Evolutionary conservation across 2,888 invertebrate species (phyloP).

Genomic region (Cheilosia soror): DNA sequence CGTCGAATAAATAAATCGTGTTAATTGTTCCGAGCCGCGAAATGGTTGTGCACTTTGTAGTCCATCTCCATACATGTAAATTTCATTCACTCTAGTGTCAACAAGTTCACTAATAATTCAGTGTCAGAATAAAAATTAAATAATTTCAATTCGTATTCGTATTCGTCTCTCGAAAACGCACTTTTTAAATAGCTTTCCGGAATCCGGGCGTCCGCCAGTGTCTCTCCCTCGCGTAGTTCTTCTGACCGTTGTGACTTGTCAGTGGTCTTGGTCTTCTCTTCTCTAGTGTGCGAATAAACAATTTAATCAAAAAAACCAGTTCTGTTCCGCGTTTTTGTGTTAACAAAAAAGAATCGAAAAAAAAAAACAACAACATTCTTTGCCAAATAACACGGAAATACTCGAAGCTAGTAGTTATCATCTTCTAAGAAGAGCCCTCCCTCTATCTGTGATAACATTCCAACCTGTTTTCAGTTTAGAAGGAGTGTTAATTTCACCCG

Average conservation of each 20-base stretch:
- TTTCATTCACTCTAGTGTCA: slow-evolving; percentile 21
- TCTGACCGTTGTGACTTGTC: neutral
- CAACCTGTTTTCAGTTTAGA: slow-evolving; percentile 22
- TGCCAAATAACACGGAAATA: slow-evolving; percentile 25
- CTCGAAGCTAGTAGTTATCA: neutral
- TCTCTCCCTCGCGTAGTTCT: slow-evolving; percentile 8
- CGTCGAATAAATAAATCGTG: slow-evolving; percentile 47
- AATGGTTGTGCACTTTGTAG: neutral
- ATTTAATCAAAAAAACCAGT: slow-evolving; percentile 71
- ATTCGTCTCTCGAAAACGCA: slow-evolving; percentile 8
- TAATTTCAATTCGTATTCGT: neutral
- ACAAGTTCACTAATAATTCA: slow-evolving; percentile 15
- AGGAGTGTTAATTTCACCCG: slow-evolving; percentile 49
- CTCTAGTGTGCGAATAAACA: slow-evolving; percentile 48
- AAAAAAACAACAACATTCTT: slow-evolving; percentile 24
- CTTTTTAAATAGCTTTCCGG: slow-evolving; percentile 39
- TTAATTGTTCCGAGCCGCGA: slow-evolving; percentile 29
- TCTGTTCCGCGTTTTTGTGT: slow-evolving; percentile 26
- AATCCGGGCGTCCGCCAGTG: slow-evolving; percentile 8
- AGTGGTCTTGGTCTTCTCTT: neutral
- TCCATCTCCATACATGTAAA: slow-evolving; percentile 3
- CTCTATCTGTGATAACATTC: slow-evolving; percentile 19
- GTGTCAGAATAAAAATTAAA: slow-evolving; percentile 25
- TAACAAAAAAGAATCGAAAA: slow-evolving; percentile 24
- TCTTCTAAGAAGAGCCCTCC: neutral